Evolutionary conservation across 1,140 invertebrate genomes (phyloP), one percentile per base, ranked within the genome.

Genomic region (Tetramorium simillimum): DNA sequence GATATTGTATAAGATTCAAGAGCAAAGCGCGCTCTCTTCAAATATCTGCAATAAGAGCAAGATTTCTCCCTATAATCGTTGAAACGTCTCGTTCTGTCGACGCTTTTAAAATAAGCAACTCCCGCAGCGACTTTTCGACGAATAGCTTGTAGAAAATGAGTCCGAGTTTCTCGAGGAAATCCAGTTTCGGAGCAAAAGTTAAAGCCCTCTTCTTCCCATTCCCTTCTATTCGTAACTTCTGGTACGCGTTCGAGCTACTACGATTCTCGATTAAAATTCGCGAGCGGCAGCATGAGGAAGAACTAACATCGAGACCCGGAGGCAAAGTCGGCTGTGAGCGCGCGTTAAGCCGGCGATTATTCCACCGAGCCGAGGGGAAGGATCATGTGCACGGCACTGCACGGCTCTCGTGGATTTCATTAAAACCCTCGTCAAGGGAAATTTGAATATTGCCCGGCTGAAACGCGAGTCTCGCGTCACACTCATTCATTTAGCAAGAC

Each of bases 181-280:
- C 51, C 24, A 82, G 40, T 82, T 86, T 51, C 56, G 24, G 4
- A 28, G 60, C 12, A 28, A 81, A 81, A 87, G 60, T 80, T 84
- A 73, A 28, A 51, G 62, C 18, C 33, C 33, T 21, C 37, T 67
- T 67, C 63, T 67, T 67, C 37, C 37, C 21, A 51, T 37, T 46
- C 12, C 43, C 53, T 85, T 70, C 40, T 28, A 73, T 73, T 46
- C 40, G 67, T 82, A 82, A 82, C 67, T 82, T 82, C 24, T 58
- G 24, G 51, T 58, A 58, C 80, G 37, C 40, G 67, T 82, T 82
- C 46, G 28, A 77, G 72, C 72, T 58, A 24, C 28, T 43, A 58
- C 46, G 86, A 37, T 90, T 72, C 69, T 37, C 86, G 80, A 90
- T 90, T 90, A 90, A 90, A 90, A 90, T 90, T 90, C 81, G 89